phyloP scores from a whole-genome alignment of 2,113 vertebrate species.

The Pampusana beccarii region DNA sequence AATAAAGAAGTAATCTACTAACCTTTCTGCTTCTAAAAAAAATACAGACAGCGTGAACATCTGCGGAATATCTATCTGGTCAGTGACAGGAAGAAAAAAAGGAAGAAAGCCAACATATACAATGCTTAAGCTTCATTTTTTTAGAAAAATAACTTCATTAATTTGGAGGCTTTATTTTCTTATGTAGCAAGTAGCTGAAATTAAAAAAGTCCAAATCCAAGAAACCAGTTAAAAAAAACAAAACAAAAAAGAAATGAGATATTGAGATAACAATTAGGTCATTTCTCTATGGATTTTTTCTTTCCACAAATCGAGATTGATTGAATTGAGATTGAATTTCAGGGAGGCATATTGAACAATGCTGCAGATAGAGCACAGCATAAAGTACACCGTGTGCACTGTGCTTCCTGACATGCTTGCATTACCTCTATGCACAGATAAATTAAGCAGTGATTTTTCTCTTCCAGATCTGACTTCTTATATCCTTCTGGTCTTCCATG shows the following conservation, averaged over 20 bases:
- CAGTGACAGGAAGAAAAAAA: not conserved
- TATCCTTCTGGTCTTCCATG: not conserved
- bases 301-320: conserved; percentile 31
- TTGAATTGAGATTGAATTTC: conserved; percentile 21
- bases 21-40: not conserved
- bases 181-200: not conserved
- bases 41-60: not conserved
- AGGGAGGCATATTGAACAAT: not conserved
- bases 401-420: not conserved
- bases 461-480: not conserved
- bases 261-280: conserved; percentile 36
- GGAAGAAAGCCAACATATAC: not conserved
- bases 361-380: not conserved
- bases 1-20: not conserved
- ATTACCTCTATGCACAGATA: not conserved
- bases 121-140: not conserved
- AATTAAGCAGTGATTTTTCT: conserved; percentile 12
- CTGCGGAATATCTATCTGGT: not conserved
- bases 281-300: conserved; percentile 21
- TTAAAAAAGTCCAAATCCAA: not conserved
- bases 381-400: not conserved
- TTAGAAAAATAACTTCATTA: not conserved
- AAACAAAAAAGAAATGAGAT: not conserved
- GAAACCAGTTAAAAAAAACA: not conserved
- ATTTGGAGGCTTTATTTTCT: not conserved